phyloP scores from a whole-genome alignment of 2,797 vertebrate species.

The Taenioides sp. region DNA sequence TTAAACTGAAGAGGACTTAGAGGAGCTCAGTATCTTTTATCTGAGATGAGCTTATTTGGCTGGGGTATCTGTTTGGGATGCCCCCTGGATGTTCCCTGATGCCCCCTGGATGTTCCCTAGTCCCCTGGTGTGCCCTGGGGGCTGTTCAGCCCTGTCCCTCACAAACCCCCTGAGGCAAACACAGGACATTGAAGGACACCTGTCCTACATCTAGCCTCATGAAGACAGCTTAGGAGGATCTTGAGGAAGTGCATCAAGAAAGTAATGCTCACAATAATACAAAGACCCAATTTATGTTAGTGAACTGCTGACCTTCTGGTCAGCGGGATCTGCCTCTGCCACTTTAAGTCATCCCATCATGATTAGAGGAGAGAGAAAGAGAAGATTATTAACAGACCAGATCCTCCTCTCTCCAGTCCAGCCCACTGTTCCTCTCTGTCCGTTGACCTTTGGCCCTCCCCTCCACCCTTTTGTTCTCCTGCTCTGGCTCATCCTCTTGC shows the following conservation, averaged over 20 bases:
- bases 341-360: neutral
- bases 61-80: neutral
- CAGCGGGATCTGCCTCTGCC: neutral
- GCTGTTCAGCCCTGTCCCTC: conserved; percentile 16
- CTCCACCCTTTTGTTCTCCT: conserved; percentile 20
- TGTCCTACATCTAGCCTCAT: neutral
- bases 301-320: neutral
- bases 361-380: neutral
- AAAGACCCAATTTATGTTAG: neutral
- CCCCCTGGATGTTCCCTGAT: conserved; percentile 10
- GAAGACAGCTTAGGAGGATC: neutral
- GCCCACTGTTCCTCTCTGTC: conserved; percentile 32
- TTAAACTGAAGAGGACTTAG: no score
- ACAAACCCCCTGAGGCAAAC: neutral
- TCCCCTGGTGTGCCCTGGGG: no score
- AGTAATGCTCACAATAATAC: no score
- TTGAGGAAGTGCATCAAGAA: neutral
- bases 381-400: neutral
- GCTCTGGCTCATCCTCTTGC: conserved; percentile 21
- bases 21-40: neutral
- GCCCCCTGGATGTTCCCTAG: no score
- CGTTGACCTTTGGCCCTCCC: conserved; percentile 36
- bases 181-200: neutral
- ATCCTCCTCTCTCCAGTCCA: neutral
- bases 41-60: neutral